These are phyloP conservation scores for Smithornis capensis DNA, from an alignment of 2,113 vertebrate genomes.

Conservation along the genomic window DNA sequence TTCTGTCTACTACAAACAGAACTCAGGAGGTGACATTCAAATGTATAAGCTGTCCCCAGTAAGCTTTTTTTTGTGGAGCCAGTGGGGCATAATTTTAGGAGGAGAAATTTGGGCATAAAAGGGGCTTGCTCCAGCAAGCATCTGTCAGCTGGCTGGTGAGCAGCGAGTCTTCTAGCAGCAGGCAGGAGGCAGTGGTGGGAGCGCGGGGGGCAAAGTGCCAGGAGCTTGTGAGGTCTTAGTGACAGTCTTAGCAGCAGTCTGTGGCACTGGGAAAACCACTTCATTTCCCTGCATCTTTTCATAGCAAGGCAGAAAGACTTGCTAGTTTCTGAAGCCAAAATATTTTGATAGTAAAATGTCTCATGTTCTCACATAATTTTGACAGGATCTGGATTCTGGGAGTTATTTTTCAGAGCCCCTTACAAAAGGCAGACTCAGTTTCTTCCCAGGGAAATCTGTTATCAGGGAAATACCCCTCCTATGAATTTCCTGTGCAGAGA, in stretches of 20 bases:
- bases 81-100: not conserved
- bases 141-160: not conserved
- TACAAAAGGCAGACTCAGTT: conserved; percentile 42
- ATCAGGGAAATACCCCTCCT: conserved; percentile 2
- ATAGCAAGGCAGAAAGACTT: not conserved
- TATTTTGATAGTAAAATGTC: conserved; percentile 39
- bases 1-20: not conserved
- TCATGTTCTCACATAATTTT: conserved; percentile 39
- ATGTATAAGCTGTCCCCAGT: not conserved
- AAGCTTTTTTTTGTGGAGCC: not conserved
- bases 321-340: conserved; percentile 30
- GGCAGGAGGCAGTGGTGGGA: not conserved
- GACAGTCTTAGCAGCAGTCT: not conserved
- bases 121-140: not conserved
- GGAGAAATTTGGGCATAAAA: not conserved
- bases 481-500: conserved; percentile 34
- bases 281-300: not conserved
- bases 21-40: not conserved
- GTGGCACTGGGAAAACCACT: not conserved
- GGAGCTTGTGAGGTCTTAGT: conserved; percentile 6
- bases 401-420: not conserved
- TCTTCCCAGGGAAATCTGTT: conserved; percentile 48
- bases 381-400: conserved; percentile 27
- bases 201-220: not conserved
- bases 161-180: not conserved